phyloP scores from a whole-genome alignment of 2,113 vertebrate genomes.

The Ameiurus melas region DNA sequence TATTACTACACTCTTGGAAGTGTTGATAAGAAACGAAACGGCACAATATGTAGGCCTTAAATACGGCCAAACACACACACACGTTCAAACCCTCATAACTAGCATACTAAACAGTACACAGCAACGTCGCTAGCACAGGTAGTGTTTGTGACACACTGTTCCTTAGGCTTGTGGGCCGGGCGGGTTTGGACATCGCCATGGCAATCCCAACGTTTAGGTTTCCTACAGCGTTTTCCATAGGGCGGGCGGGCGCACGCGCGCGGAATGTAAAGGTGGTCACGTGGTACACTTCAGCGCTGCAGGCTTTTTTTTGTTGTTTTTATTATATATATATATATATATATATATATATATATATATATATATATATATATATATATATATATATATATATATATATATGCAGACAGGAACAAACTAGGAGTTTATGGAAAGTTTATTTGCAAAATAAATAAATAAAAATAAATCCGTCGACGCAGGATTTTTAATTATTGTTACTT shows the following conservation, averaged over 20 bases:
- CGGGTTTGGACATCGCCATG: constrained; percentile 17
- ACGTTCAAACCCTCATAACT: background rate
- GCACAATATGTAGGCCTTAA: background rate
- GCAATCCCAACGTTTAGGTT: background rate
- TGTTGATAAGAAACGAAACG: background rate
- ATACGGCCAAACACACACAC: background rate
- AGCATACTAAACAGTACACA: background rate
- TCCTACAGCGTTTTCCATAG: background rate
- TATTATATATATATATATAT: too few species aligned
- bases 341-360: too few species aligned
- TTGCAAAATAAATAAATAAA: background rate
- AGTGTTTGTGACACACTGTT: background rate
- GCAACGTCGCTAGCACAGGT: background rate
- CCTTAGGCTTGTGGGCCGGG: background rate
- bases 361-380: too few species aligned
- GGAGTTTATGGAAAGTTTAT: background rate
- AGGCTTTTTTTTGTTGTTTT: fast-evolving
- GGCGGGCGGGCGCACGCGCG: background rate
- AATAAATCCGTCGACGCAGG: background rate
- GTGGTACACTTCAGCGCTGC: constrained; percentile 5
- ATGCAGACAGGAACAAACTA: background rate
- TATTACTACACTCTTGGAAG: background rate
- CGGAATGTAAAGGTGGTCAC: constrained; percentile 37
- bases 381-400: background rate
- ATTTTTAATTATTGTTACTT: background rate